Evolutionary conservation across 2,797 vertebrate species (phyloP).

Genomic region (Syngnathus rostellatus): DNA sequence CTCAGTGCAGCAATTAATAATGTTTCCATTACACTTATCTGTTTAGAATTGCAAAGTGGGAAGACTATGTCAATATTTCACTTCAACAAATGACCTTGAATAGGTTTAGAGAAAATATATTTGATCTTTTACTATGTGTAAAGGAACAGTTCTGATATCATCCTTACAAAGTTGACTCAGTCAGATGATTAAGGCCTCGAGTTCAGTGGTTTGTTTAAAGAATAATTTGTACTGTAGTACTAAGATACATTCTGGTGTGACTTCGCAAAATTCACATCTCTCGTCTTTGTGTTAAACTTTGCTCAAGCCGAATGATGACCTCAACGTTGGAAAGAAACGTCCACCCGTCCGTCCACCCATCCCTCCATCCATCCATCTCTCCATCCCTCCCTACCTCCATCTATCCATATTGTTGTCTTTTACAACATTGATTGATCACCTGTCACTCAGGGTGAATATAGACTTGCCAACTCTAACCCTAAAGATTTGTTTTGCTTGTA

Average conservation of each 20-base stretch:
- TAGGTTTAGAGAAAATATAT: conserved; percentile 1
- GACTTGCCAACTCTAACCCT: not conserved
- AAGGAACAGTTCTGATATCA: conserved; percentile 24
- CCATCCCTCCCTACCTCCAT: too few species aligned
- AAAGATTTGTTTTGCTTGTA: too few species aligned
- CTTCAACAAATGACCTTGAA: conserved; percentile 21
- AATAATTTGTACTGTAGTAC: conserved; percentile 14
- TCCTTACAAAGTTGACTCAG: conserved; percentile 9
- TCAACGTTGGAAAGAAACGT: not conserved
- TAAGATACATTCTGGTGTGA: conserved; percentile 10
- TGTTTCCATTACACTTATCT: not conserved
- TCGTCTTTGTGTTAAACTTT: not conserved
- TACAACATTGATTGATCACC: not conserved
- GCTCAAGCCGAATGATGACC: not conserved
- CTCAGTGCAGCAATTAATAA: not conserved
- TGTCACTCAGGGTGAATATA: not conserved
- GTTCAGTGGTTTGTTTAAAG: conserved; percentile 13
- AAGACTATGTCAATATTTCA: not conserved
- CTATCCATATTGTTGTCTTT: too few species aligned
- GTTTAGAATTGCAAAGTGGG: not conserved
- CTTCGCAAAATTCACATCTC: conserved; percentile 1
- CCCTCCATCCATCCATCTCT: too few species aligned
- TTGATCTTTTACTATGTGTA: not conserved
- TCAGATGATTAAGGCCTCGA: not conserved
- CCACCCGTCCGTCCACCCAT: too few species aligned